These are phyloP conservation scores for Halichoerus grypus DNA, from an alignment of 2,113 vertebrate species.

Conservation along the genomic window DNA sequence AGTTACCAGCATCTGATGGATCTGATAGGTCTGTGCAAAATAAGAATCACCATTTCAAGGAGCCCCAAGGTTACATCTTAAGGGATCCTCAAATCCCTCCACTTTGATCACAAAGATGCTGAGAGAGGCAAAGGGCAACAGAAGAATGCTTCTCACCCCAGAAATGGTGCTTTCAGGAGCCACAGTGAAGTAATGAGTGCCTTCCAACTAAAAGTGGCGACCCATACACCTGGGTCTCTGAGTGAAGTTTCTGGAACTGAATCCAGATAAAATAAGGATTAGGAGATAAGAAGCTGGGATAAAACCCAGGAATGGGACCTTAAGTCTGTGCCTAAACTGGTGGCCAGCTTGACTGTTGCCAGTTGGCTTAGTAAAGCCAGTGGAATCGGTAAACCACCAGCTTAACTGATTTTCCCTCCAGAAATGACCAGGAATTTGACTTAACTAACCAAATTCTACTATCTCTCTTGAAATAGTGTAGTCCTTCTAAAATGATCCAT, in stretches of 20 bases:
- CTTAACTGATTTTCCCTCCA: background rate
- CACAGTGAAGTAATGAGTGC: background rate
- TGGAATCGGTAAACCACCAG: background rate
- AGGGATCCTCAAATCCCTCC: background rate
- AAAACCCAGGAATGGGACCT: background rate
- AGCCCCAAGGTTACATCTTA: background rate
- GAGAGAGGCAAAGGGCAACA: background rate
- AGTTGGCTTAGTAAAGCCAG: background rate
- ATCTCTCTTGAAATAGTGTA: background rate
- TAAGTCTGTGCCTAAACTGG: background rate
- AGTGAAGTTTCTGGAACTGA: background rate
- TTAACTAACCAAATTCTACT: background rate
- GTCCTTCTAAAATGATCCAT: background rate
- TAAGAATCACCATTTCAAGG: background rate
- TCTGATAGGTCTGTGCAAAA: background rate
- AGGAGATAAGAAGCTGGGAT: background rate
- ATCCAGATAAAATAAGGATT: background rate
- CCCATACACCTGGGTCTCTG: background rate
- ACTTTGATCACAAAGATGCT: background rate
- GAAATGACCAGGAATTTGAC: constrained; percentile 5
- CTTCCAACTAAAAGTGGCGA: background rate
- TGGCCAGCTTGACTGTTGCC: background rate
- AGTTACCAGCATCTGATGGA: background rate
- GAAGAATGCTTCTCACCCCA: background rate
- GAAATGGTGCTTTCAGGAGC: background rate